Conservation (phyloP, 2,113 vertebrate species). For the Microcebus murinus region DNA sequence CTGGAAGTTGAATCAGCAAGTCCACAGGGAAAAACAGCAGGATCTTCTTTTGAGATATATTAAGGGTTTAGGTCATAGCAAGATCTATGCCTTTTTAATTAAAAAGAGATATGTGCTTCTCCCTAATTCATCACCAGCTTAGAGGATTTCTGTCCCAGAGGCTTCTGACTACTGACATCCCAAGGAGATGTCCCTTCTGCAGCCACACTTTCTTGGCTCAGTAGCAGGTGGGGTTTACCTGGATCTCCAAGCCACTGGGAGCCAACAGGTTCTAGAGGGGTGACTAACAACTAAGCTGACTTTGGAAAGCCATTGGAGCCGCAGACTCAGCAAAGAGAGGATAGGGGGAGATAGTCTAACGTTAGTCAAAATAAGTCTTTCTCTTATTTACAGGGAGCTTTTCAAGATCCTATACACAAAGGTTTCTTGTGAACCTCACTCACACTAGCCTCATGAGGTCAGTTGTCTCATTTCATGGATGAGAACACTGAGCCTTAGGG, state of each 20-base stretch:
- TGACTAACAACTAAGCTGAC: neutral
- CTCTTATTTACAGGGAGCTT: neutral
- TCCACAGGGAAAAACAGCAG: neutral
- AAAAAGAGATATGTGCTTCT: neutral
- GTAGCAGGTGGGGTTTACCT: neutral
- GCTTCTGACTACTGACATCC: neutral
- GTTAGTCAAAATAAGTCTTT: neutral
- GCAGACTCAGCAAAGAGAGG: neutral
- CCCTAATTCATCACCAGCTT: neutral
- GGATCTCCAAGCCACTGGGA: neutral
- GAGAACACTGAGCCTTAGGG: neutral
- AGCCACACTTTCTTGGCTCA: neutral
- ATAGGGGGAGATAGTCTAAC: neutral
- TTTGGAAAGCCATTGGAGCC: neutral
- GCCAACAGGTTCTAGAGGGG: neutral
- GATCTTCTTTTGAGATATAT: neutral
- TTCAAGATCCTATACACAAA: neutral
- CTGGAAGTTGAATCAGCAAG: neutral
- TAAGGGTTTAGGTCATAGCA: neutral
- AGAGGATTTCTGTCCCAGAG: neutral
- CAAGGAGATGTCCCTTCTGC: neutral
- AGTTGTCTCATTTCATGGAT: neutral
- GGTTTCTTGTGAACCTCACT: neutral
- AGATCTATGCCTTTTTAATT: slow-evolving; percentile 28
- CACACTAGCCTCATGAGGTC: too few relatives aligned